Evolutionary conservation across 2,113 vertebrate genomes (phyloP).

Genomic region (Phocoena phocoena): DNA sequence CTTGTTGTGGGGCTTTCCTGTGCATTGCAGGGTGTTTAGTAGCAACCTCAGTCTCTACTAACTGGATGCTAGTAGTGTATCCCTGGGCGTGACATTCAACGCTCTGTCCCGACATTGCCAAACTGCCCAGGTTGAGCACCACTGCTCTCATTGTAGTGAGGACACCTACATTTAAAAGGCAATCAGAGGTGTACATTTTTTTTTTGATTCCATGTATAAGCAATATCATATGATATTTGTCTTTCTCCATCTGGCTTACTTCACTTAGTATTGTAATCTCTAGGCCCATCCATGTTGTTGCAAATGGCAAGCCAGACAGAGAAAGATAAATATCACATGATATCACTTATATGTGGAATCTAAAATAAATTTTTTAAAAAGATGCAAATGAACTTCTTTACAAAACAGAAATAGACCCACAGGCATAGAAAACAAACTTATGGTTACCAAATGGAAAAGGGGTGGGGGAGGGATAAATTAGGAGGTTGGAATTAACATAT

Average conservation of each 20-base stretch:
- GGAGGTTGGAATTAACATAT: neutral
- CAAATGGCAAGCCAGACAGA: neutral
- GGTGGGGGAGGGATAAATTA: neutral
- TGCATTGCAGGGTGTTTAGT: neutral
- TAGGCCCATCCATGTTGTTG: neutral
- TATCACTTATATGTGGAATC: neutral
- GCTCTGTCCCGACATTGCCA: neutral
- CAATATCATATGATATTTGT: neutral
- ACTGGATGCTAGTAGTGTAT: neutral
- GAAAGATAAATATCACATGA: neutral
- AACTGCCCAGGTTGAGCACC: neutral
- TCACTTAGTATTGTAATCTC: neutral
- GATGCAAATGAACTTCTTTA: neutral
- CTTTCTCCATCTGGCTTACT: neutral
- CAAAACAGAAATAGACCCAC: neutral
- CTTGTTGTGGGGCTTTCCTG: neutral
- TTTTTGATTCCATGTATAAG: neutral
- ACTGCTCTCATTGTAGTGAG: neutral
- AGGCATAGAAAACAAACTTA: neutral
- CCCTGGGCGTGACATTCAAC: rapidly evolving
- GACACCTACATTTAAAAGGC: neutral
- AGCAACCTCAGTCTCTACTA: neutral
- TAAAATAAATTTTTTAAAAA: neutral
- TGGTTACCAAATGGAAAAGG: neutral
- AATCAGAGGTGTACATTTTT: neutral